Base-by-base conservation (phyloP, 1,140 invertebrate genomes). In the Bombus turneri region DNA sequence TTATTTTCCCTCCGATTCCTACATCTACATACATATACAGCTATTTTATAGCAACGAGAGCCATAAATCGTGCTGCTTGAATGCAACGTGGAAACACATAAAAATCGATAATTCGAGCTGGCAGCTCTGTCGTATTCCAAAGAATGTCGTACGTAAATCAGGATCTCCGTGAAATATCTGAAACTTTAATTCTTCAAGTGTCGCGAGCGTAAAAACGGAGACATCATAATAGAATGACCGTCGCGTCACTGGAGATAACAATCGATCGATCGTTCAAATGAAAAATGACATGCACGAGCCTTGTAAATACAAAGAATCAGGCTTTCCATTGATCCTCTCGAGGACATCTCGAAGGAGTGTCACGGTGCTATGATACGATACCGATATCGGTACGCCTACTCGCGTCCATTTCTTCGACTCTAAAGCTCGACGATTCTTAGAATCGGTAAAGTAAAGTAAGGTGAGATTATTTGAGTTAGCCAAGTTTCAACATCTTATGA, bases 321-420 rank as follows among this genome's bases (percentile, higher is more conserved):
- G 22, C n/a, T 28, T 57, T 69, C 34, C 25, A 73, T 85, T 57
- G 83, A 80, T 80, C 83, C 41, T 62, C 28, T n/a, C 77, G 41
- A 22, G 15, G 57, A 77, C 28, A n/a, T 39, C 34, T 15, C 43
- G 59, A 78, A 84, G 66, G 43, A 84, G 74, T 66, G 28, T 69
- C 74, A 39, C 41, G 62, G 22, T 43, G 31, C 15, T 57, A 47
- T 57, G 59, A 53, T 53, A 53, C 47, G 47, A 53, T 34, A 88
- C 85, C 87, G 85, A 88, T 87, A 81, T 80, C 77, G 80, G 74
- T 90, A 91, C 90, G 81, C 87, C 90, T 87, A 87, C 88, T 86
- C 83, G 62, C 69, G 39, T 59, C 81, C 47, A 53, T 53, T 53
- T 22, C 2, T 53, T 18, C 18, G 68, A 88, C 74, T 66, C 34